Evolutionary conservation across 1,140 invertebrate genomes (phyloP).

Genomic region (Neomicropteryx cornuta): DNA sequence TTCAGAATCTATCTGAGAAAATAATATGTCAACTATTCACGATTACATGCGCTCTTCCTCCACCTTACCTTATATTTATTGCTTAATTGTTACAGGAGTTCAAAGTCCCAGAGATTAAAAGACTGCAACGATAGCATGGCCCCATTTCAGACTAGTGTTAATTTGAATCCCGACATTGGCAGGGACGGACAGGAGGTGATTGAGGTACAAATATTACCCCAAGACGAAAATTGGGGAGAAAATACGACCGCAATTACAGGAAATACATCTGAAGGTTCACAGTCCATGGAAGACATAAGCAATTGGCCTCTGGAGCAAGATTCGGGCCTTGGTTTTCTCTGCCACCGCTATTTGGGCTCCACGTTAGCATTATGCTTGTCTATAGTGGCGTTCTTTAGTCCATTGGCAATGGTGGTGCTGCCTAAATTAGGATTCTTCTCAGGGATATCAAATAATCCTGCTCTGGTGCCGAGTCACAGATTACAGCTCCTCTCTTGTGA

Average conservation of each 20-base stretch:
- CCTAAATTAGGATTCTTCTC: conserved; percentile 80
- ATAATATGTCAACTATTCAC: neutral
- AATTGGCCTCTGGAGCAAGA: conserved; percentile 68
- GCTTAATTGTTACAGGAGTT: conserved; percentile 24
- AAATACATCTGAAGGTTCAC: conserved; percentile 89
- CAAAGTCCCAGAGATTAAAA: conserved; percentile 35
- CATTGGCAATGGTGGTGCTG: conserved; percentile 86
- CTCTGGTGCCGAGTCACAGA: conserved; percentile 32
- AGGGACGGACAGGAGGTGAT: conserved; percentile 71
- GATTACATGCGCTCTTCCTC: neutral
- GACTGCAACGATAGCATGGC: conserved; percentile 46
- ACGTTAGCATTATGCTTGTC: conserved; percentile 66
- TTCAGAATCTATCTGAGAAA: neutral
- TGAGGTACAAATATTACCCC: conserved; percentile 85
- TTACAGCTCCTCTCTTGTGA: conserved; percentile 32
- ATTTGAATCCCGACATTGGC: conserved; percentile 54
- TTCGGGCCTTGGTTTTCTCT: conserved; percentile 58
- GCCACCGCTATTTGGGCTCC: conserved; percentile 68
- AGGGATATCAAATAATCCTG: conserved; percentile 34
- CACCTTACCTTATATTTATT: neutral
- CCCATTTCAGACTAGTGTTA: conserved; percentile 70
- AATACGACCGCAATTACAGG: conserved; percentile 95
- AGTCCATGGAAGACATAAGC: conserved; percentile 83
- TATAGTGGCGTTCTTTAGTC: conserved; percentile 78
- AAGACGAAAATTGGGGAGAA: conserved; percentile 98